These are phyloP conservation scores for Desoria tigrina DNA, from an alignment of 2,888 invertebrate genomes.

Conservation along the genomic window DNA sequence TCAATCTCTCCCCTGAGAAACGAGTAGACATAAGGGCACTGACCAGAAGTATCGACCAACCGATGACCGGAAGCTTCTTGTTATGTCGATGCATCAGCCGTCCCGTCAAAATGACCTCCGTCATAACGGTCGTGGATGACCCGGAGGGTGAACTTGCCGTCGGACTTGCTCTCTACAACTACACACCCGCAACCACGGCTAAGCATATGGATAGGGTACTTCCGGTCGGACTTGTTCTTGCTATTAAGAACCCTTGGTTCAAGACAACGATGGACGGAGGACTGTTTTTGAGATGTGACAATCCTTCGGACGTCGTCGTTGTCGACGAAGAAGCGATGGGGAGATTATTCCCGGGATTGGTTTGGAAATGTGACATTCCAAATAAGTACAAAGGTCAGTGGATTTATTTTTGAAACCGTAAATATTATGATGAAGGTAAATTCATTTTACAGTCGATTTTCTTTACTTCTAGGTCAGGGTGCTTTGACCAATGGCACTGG, in stretches of 20 bases:
- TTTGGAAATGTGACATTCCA: not conserved
- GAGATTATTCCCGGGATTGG: not conserved
- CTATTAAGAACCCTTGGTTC: slow-evolving; percentile 15
- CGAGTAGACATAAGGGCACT: too few species aligned
- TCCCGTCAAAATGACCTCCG: not conserved
- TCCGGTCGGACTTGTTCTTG: not conserved
- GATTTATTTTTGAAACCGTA: too few species aligned
- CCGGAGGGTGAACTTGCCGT: slow-evolving; percentile 19
- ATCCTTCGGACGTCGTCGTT: slow-evolving; percentile 4
- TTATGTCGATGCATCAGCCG: slow-evolving; percentile 9
- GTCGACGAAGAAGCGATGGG: not conserved
- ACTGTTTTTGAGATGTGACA: not conserved
- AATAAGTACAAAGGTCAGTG: too few species aligned
- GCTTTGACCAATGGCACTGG: not conserved
- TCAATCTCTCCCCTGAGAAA: too few species aligned
- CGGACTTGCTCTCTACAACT: slow-evolving; percentile 7
- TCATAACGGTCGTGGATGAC: slow-evolving; percentile 15
- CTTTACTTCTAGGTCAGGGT: not conserved
- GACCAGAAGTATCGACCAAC: too few species aligned
- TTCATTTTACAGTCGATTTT: too few species aligned
- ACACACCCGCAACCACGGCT: not conserved
- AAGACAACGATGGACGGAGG: not conserved
- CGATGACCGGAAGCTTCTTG: slow-evolving; percentile 6
- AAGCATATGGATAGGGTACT: not conserved
- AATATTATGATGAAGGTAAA: not conserved